Evolutionary conservation across 2,888 invertebrate species (phyloP).

Genomic region (Drosophila parthenogenetica): DNA sequence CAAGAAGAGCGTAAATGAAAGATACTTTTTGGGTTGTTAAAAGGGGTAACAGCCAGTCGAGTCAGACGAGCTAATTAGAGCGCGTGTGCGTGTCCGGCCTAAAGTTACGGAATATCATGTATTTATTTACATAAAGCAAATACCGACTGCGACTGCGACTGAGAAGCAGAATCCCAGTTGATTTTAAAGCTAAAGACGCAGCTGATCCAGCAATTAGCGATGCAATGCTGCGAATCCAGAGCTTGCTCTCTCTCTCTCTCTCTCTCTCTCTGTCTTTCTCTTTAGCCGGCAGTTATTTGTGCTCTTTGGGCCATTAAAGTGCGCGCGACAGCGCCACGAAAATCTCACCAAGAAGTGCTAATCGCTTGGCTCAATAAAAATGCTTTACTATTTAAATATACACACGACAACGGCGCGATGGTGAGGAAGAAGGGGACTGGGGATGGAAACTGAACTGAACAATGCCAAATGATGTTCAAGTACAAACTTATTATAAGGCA

Average conservation of each 20-base stretch:
- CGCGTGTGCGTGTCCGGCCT: constrained; percentile 61
- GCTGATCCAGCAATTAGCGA: constrained; percentile 70
- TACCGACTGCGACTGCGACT: constrained; percentile 14
- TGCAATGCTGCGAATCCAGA: constrained; percentile 28
- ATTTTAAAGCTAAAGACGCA: constrained; percentile 26
- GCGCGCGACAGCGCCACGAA: constrained; percentile 37
- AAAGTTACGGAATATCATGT: constrained; percentile 42
- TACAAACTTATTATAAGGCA: constrained; percentile 45
- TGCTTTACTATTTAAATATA: constrained; percentile 64
- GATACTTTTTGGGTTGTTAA: neutral
- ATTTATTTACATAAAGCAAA: constrained; percentile 59
- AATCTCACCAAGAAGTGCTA: constrained; percentile 77
- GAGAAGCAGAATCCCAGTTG: neutral
- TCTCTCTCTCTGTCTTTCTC: constrained; percentile 17
- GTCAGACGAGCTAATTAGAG: constrained; percentile 12
- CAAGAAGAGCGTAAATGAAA: no score
- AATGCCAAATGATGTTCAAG: constrained; percentile 55
- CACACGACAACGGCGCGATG: neutral
- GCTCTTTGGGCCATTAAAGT: constrained; percentile 37
- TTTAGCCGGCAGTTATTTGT: constrained; percentile 9
- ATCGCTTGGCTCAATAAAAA: constrained; percentile 77
- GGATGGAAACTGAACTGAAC: constrained; percentile 5
- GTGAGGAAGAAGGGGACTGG: neutral
- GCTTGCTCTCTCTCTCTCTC: constrained; percentile 15
- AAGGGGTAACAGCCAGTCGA: constrained; percentile 9